phyloP scores from a whole-genome alignment of 2,113 vertebrate species.

The Albula glossodonta region DNA sequence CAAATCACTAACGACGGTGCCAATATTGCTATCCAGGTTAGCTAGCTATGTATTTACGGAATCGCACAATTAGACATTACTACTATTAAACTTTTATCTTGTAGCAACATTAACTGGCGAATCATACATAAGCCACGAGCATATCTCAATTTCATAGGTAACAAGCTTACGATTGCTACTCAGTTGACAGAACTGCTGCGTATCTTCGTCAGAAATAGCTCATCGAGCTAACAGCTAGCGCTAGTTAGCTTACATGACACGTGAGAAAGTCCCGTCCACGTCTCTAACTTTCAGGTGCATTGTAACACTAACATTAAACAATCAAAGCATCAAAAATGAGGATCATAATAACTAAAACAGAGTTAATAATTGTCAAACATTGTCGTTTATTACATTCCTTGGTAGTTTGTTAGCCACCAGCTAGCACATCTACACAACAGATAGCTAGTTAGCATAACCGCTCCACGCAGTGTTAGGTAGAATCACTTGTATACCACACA shows the following conservation, averaged over 20 bases:
- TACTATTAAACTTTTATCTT: background rate
- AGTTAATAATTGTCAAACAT: background rate
- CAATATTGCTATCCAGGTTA: slow-evolving; percentile 21
- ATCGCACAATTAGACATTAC: background rate
- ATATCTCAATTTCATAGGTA: background rate
- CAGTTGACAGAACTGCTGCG: background rate
- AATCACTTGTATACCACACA: slow-evolving; percentile 2
- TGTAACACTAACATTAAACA: background rate
- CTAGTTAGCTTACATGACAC: slow-evolving; percentile 2
- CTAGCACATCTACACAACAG: too few species aligned
- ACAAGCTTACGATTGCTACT: too few species aligned
- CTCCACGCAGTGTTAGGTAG: background rate
- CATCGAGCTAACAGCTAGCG: background rate
- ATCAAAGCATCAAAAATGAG: background rate
- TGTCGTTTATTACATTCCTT: background rate
- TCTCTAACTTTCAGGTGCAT: background rate
- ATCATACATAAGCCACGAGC: background rate
- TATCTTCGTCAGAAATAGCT: background rate
- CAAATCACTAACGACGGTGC: background rate
- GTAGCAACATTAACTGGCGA: background rate
- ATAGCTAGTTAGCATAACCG: background rate
- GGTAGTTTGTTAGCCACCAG: background rate
- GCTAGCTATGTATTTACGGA: slow-evolving; percentile 20
- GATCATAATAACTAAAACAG: background rate
- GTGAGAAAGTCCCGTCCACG: background rate